These are phyloP conservation scores for Diplodus sargus DNA, from an alignment of 2,797 vertebrate genomes.

Conservation along the genomic window DNA sequence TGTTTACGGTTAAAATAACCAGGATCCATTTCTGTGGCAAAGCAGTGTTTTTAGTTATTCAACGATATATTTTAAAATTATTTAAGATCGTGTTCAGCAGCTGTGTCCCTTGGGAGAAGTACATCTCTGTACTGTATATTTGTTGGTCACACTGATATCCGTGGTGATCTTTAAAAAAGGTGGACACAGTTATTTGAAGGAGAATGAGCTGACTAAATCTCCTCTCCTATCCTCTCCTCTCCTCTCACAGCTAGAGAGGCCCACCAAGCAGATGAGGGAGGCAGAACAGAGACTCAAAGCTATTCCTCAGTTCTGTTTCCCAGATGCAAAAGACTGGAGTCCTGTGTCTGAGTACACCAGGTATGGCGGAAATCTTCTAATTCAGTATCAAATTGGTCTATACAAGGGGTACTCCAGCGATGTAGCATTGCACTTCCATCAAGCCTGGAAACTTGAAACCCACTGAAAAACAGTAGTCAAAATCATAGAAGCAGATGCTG, in stretches of 20 bases:
- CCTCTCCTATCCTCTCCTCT: slow-evolving; percentile 45
- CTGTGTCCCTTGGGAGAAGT: slow-evolving; percentile 62
- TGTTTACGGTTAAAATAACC: slow-evolving; percentile 58
- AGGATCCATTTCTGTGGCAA: slow-evolving; percentile 59
- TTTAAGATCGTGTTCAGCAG: slow-evolving; percentile 61
- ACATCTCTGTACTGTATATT: slow-evolving; percentile 57
- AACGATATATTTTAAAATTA: slow-evolving; percentile 66
- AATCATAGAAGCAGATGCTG: neutral
- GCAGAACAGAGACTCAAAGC: slow-evolving; percentile 98
- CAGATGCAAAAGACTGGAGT: slow-evolving; percentile 97
- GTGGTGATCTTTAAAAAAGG: slow-evolving; percentile 30
- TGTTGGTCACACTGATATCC: slow-evolving; percentile 47
- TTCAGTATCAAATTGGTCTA: neutral
- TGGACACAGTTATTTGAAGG: slow-evolving; percentile 43
- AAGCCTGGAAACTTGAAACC: neutral
- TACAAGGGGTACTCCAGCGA: neutral
- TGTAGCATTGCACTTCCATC: neutral
- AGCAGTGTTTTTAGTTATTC: slow-evolving; percentile 51
- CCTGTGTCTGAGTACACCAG: slow-evolving; percentile 95
- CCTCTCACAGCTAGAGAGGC: slow-evolving; percentile 92
- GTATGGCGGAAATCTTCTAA: slow-evolving; percentile 75
- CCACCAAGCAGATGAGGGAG: slow-evolving; percentile 97
- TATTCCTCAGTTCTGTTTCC: slow-evolving; percentile 99
- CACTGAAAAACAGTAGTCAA: neutral
- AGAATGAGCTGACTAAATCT: slow-evolving; percentile 42